phyloP scores from a whole-genome alignment of 2,888 invertebrate genomes.

The Oscheius onirici region DNA sequence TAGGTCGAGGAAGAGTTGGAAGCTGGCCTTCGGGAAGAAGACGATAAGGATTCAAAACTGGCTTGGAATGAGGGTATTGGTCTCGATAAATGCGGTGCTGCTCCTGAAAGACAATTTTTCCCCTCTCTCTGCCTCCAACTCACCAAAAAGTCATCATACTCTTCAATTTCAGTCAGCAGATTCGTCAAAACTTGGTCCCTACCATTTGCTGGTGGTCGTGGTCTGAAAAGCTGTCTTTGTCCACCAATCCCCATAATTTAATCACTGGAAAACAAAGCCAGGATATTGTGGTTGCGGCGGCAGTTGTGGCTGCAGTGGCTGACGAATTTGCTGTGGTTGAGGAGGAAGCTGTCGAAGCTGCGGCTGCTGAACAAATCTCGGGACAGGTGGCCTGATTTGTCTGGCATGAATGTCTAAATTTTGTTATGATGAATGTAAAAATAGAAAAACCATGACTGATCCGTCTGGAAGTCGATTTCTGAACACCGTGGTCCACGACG shows the following conservation, averaged over 20 bases:
- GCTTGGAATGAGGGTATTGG: constrained; percentile 40
- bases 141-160: constrained; percentile 56
- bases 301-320: too few relatives aligned
- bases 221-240: constrained; percentile 32
- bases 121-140: neutral
- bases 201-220: constrained; percentile 41
- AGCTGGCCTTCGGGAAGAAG: constrained; percentile 50
- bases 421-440: neutral
- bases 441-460: constrained; percentile 2
- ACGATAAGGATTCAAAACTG: constrained; percentile 47
- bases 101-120: constrained; percentile 38
- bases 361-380: neutral
- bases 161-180: constrained; percentile 49
- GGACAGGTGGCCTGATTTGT: neutral
- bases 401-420: constrained; percentile 16
- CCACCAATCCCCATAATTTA: neutral
- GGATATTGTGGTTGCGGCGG: constrained; percentile 16
- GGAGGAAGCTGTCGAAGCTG: constrained; percentile 1
- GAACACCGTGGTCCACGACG: constrained; percentile 4
- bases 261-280: constrained; percentile 27
- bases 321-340: neutral
- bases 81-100: constrained; percentile 44
- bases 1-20: constrained; percentile 37
- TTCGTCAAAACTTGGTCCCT: constrained; percentile 47
- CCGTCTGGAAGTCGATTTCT: constrained; percentile 1